Evolutionary conservation across 2,797 vertebrate species (phyloP), one percentile per base, ranked within the genome.

Genomic region (Dendrocincla tyrannina): DNA sequence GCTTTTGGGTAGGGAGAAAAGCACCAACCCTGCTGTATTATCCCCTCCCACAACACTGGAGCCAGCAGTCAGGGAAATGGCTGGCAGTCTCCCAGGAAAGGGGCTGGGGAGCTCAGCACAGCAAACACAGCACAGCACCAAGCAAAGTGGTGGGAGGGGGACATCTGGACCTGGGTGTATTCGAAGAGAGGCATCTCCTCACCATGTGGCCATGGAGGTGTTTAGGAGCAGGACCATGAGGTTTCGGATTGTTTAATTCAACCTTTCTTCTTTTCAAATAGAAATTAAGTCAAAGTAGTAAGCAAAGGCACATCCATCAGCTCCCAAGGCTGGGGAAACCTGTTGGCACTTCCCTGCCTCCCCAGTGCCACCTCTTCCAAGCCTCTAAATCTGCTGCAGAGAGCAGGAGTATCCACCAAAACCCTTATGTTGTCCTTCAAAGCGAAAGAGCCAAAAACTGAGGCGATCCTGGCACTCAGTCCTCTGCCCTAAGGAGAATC

Each of bases 101-200:
- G 5, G 9, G 41, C 32, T 3, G 6, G 50, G 0, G 0, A 75
- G 56, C 32, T 67, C 3, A 0, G 64, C 44, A 62, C 23, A 60
- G 52, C 25, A 41, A 85, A 53, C 32, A 39, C 2, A 3, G 46
- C 79, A 88, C 17, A 89, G 76, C 55, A 75, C 69, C 1, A 1
- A 86, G 77, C n/a, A 81, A 11, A 53, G 53, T 3, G 1, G 20
- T 47, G 49, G 47, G 50, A 85, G 64, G 22, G 50, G 44, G 39
- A 44, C 4, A 1, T 42, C 37, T 10, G 1, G 44, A 94, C 56
- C 25, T 1, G 5, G 44, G 24, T 2, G 2, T 6, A 4, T 59
- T 67, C 2, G 2, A 49, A 70, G 41, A 87, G 35, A 47, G 72
- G 56, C 59, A 66, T 42, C 72, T 85, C 64, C 41, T 49, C 25